These are phyloP conservation scores for Cephalopholis sonnerati DNA, from an alignment of 2,113 vertebrate species.

Conservation along the genomic window DNA sequence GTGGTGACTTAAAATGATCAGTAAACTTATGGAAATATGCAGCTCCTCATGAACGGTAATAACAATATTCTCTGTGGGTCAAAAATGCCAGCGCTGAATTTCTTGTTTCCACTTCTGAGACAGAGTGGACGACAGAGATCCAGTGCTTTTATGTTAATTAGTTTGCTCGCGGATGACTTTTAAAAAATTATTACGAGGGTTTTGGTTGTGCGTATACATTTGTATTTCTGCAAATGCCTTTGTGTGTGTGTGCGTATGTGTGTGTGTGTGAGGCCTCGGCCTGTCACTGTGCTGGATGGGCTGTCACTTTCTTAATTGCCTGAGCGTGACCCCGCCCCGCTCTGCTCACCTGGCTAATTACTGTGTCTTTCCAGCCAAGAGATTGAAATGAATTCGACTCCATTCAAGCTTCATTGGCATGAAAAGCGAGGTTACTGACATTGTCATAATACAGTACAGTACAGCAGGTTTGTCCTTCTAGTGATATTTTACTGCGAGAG, in stretches of 20 bases:
- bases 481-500: conserved; percentile 39
- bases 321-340: conserved; percentile 73
- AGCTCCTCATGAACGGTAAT: not conserved
- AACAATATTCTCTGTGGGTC: not conserved
- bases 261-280: conserved; percentile 31
- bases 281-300: conserved; percentile 67
- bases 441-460: conserved; percentile 53
- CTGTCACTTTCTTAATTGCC: conserved; percentile 84
- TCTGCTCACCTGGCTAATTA: conserved; percentile 82
- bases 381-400: conserved; percentile 66
- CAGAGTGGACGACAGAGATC: conserved; percentile 41
- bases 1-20: not conserved
- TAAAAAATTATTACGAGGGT: conserved; percentile 26
- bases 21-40: not conserved
- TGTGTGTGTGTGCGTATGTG: not conserved
- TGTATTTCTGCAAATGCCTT: conserved; percentile 16
- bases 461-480: conserved; percentile 70
- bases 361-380: conserved; percentile 73
- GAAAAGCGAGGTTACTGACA: conserved; percentile 70
- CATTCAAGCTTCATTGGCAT: conserved; percentile 69
- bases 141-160: conserved; percentile 53
- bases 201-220: conserved; percentile 27
- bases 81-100: not conserved
- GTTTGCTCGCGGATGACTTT: conserved; percentile 17
- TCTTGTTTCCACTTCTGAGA: not conserved